A percentile compares a stretch with the other conserved stretches of the same genome.
Evolutionary conservation across 2,113 vertebrate species (phyloP).

Genomic region (human (Homo sapiens)): DNA sequence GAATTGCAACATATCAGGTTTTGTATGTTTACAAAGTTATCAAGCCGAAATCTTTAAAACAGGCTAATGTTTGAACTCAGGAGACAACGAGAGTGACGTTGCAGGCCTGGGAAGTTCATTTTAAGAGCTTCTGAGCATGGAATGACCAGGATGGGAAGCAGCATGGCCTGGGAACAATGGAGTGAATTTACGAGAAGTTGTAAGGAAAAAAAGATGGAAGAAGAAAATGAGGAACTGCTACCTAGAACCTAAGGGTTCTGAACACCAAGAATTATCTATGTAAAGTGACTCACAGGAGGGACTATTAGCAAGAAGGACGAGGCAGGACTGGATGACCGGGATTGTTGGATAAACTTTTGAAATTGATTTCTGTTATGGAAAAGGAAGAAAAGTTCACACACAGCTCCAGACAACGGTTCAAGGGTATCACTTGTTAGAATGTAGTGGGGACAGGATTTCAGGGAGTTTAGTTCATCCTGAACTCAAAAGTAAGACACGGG

Average conservation of each 20-base stretch:
- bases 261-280: rapidly evolving
- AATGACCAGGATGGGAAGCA: not conserved
- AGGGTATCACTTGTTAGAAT: not conserved
- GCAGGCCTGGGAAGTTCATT: not conserved
- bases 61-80: not conserved
- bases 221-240: not conserved
- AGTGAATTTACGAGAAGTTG: not conserved
- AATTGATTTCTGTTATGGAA: not conserved
- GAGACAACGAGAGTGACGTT: not conserved
- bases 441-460: not conserved
- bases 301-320: not conserved
- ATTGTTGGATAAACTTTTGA: not conserved
- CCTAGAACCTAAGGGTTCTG: rapidly evolving
- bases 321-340: not conserved
- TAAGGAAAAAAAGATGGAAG: not conserved
- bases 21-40: not conserved
- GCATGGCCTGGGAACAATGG: not conserved
- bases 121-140: not conserved
- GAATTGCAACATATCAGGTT: not conserved
- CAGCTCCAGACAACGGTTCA: not conserved
- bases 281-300: not conserved
- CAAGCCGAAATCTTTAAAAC: not conserved
- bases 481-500: not conserved
- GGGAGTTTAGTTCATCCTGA: not conserved
- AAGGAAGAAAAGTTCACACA: not conserved